These are phyloP conservation scores for Dendrolimus pini DNA, from an alignment of 2,888 invertebrate species.

Conservation along the genomic window DNA sequence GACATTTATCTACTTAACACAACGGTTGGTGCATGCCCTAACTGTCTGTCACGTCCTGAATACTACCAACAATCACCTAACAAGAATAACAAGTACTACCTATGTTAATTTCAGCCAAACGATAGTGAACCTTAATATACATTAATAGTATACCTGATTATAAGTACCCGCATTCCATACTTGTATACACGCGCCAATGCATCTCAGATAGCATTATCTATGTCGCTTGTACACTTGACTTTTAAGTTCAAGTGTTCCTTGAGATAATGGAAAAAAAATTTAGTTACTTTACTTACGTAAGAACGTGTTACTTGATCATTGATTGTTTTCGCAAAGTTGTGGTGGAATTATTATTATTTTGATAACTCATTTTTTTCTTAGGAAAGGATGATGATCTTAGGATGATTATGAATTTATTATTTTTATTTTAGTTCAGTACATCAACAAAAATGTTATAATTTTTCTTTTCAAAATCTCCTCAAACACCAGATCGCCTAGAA, in stretches of 20 bases:
- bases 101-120: conserved; percentile 1
- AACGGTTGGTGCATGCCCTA: conserved; percentile 20
- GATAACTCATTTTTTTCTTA: too few species aligned
- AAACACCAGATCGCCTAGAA: too few species aligned
- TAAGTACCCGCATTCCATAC: conserved; percentile 48
- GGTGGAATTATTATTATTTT: too few species aligned
- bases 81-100: conserved; percentile 24
- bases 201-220: conserved; percentile 56
- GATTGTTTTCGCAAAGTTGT: too few species aligned
- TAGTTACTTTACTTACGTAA: too few species aligned
- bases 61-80: conserved; percentile 45
- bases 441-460: too few species aligned
- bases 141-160: conserved; percentile 14
- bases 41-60: conserved; percentile 62
- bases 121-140: conserved; percentile 17
- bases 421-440: too few species aligned
- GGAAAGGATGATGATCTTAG: too few species aligned
- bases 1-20: conserved; percentile 33
- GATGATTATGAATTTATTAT: too few species aligned
- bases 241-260: conserved; percentile 11
- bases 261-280: neutral
- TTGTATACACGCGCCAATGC: conserved; percentile 52
- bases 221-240: conserved; percentile 45
- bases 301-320: too few species aligned
- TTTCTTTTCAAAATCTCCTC: too few species aligned